Evolutionary conservation across 2,113 vertebrate genomes (phyloP).

Genomic region (Dascyllus trimaculatus): DNA sequence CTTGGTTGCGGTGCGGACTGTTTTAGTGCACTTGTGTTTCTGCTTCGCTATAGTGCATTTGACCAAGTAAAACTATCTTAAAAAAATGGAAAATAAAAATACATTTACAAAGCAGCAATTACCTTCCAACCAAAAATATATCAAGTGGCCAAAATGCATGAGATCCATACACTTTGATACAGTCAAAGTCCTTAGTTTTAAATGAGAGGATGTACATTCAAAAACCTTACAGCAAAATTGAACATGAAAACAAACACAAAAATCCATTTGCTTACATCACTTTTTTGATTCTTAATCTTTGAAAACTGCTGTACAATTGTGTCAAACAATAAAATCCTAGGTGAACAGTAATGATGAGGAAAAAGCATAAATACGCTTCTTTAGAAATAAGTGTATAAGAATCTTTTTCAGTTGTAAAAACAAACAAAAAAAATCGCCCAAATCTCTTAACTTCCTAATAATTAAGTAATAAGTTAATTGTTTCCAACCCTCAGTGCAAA

Average conservation of each 20-base stretch:
- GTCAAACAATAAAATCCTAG: constrained; percentile 36
- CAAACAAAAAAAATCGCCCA: constrained; percentile 5
- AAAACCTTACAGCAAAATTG: constrained; percentile 50
- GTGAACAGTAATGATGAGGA: constrained; percentile 47
- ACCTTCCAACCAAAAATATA: constrained; percentile 81
- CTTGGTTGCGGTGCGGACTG: not conserved
- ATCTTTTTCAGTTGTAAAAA: constrained; percentile 44
- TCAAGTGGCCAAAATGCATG: constrained; percentile 61
- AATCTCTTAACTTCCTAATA: constrained; percentile 47
- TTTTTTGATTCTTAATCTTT: constrained; percentile 27
- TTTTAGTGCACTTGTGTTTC: constrained; percentile 70
- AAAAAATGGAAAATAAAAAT: constrained; percentile 4
- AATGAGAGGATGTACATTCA: constrained; percentile 74
- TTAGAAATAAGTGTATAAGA: constrained; percentile 62
- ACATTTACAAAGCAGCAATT: constrained; percentile 87
- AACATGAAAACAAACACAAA: constrained; percentile 30
- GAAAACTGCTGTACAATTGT: constrained; percentile 54
- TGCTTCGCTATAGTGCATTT: constrained; percentile 89
- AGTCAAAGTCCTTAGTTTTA: constrained; percentile 36
- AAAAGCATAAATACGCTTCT: constrained; percentile 69
- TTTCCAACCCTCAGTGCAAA: constrained; percentile 75
- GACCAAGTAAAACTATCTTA: constrained; percentile 55
- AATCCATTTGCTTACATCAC: not conserved
- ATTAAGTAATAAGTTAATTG: constrained; percentile 74
- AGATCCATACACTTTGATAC: constrained; percentile 27